These are phyloP conservation scores for Gnathonemus echidnorhynchus DNA, from an alignment of 2,113 vertebrate genomes.

Conservation along the genomic window DNA sequence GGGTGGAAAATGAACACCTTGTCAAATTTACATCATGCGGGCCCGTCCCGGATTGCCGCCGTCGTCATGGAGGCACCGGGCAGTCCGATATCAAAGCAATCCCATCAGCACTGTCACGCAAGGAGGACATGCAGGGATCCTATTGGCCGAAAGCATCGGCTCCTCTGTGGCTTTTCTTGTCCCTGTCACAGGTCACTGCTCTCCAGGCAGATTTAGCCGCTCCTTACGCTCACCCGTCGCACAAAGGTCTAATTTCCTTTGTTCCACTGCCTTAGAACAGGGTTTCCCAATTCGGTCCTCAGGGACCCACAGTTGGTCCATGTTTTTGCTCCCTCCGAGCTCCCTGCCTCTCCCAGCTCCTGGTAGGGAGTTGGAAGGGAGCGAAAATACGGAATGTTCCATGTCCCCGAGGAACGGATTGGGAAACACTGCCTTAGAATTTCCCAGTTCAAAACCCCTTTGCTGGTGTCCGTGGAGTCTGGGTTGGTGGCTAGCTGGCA, in stretches of 20 bases:
- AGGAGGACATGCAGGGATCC: constrained; percentile 57
- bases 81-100: constrained; percentile 65
- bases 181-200: constrained; percentile 64
- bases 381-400: background rate
- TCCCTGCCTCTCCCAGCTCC: background rate
- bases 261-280: constrained; percentile 36
- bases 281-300: background rate
- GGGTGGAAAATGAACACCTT: constrained; percentile 25
- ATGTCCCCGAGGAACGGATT: background rate
- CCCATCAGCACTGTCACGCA: constrained; percentile 71
- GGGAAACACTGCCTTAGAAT: background rate
- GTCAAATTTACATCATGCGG: constrained; percentile 61
- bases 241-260: constrained; percentile 43
- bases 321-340: background rate
- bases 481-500: background rate
- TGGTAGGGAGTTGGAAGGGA: background rate
- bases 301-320: background rate
- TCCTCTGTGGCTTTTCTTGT: constrained; percentile 64
- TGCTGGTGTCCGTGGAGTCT: background rate
- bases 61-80: constrained; percentile 60
- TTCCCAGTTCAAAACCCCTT: background rate
- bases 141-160: constrained; percentile 59
- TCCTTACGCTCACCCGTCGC: constrained; percentile 56
- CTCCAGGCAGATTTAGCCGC: constrained; percentile 49
- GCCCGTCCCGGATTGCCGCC: constrained; percentile 63